Evolutionary conservation across 2,888 invertebrate genomes (phyloP), one percentile per base, ranked within the genome.

Genomic region (Troides oblongomaculatus): DNA sequence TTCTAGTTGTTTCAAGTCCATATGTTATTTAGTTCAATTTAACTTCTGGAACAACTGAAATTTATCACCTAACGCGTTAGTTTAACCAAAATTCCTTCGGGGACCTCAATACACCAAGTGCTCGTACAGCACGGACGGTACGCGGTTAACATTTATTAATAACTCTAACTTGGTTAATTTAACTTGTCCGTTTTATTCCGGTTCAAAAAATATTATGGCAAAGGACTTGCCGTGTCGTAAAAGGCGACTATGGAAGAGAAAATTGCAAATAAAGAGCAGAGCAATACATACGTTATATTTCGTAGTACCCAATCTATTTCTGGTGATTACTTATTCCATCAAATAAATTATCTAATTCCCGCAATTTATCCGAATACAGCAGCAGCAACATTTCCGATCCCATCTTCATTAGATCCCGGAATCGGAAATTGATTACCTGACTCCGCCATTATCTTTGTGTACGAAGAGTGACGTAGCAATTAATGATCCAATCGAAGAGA

Each of bases 391-490:
- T 39, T 57, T 18, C 10, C 53, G 10, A 25, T 43, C 36, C 25
- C 23, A 59, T 60, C 25, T 63, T 43, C 66, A 60, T 66, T 56
- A 63, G 21, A 21, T 1, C 1, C n/a, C 67, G 30, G 36, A 56
- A 67, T 62, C 21, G 58, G 50, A 14, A 63, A 70, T 62, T 66
- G 66, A 70, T 70, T 62, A 66, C 39, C 62, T 63, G 57, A 68
- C 21, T 60, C 36, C 36, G 25, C 30, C 66, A 58, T 62, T 64
- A 61, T 56, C 21, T 30, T 17, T 23, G 58, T 50, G 39, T 65
- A 63, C 66, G 58, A 63, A 63, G 66, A 66, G 36, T 63, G 70
- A 66, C 70, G 70, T 70, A 58, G 66, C 66, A 66, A 66, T 66
- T 70, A 66, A 66, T 62, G 57, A 43, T 5, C 30, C 69, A 23